Conservation (phyloP, 92 coral and sea anemone genomes). For the Anthopleura xanthogrammica region DNA sequence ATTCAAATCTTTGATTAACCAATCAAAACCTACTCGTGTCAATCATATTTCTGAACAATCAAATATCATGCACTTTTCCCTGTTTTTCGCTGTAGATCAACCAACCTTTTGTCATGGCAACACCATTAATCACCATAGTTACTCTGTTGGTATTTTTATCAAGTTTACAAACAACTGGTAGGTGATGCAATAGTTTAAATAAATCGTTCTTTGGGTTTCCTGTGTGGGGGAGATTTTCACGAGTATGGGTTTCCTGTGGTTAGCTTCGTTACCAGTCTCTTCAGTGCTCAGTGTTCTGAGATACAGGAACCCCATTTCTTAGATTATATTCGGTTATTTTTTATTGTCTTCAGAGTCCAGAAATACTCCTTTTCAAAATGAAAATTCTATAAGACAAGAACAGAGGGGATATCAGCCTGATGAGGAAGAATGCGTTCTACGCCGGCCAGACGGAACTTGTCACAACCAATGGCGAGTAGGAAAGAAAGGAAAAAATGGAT, state of each 20-base stretch:
- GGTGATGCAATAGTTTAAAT: neutral
- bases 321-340: neutral
- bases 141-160: conserved; percentile 3
- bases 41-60: neutral
- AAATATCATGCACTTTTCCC: neutral
- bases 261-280: neutral
- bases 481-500: neutral
- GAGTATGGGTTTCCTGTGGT: neutral
- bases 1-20: too few species aligned
- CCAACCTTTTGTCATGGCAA: conserved; percentile 4
- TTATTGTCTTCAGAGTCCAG: neutral
- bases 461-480: conserved; percentile 3
- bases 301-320: neutral
- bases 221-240: neutral
- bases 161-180: conserved; percentile 10
- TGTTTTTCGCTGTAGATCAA: neutral
- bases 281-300: neutral
- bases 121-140: neutral
- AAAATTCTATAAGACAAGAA: neutral
- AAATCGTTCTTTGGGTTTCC: neutral
- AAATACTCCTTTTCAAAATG: neutral
- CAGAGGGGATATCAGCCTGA: neutral
- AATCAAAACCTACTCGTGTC: too few species aligned
- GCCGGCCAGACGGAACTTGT: conserved; percentile 12
- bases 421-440: neutral